These are phyloP conservation scores for Etheostoma spectabile DNA, from an alignment of 2,113 vertebrate genomes.

Conservation along the genomic window DNA sequence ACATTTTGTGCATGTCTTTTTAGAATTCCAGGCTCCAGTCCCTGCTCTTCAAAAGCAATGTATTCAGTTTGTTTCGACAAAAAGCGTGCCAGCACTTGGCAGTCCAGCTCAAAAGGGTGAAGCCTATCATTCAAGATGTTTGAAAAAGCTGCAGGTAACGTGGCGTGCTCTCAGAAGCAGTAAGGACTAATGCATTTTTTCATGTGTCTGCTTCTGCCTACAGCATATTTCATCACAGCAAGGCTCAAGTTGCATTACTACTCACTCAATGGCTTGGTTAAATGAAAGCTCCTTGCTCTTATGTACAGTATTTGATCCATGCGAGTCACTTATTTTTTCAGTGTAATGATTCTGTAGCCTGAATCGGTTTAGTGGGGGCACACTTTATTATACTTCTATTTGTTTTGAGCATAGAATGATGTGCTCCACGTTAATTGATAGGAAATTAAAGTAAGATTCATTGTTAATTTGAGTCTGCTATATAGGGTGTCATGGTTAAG, in stretches of 20 bases:
- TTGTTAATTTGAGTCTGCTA: neutral
- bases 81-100: constrained; percentile 64
- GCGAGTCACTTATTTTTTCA: constrained; percentile 42
- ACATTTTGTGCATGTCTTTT: constrained; percentile 60
- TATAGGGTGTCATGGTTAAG: neutral
- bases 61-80: constrained; percentile 75
- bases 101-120: constrained; percentile 59
- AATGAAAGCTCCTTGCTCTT: constrained; percentile 66
- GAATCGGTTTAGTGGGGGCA: constrained; percentile 5
- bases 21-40: constrained; percentile 59
- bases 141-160: constrained; percentile 66
- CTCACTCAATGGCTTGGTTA: constrained; percentile 57
- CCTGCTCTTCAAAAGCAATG: constrained; percentile 71
- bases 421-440: neutral
- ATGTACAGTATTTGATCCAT: constrained; percentile 65
- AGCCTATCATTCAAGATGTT: constrained; percentile 70
- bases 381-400: neutral
- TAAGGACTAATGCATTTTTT: constrained; percentile 64
- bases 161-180: constrained; percentile 56
- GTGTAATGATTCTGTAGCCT: constrained; percentile 50
- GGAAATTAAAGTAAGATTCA: too few species aligned
- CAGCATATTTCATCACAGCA: constrained; percentile 68
- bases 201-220: constrained; percentile 60
- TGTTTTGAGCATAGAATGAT: constrained; percentile 1
- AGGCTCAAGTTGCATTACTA: constrained; percentile 62